phyloP scores from a whole-genome alignment of 92 coral and sea anemone genomes.

The Micromussa lordhowensis region DNA sequence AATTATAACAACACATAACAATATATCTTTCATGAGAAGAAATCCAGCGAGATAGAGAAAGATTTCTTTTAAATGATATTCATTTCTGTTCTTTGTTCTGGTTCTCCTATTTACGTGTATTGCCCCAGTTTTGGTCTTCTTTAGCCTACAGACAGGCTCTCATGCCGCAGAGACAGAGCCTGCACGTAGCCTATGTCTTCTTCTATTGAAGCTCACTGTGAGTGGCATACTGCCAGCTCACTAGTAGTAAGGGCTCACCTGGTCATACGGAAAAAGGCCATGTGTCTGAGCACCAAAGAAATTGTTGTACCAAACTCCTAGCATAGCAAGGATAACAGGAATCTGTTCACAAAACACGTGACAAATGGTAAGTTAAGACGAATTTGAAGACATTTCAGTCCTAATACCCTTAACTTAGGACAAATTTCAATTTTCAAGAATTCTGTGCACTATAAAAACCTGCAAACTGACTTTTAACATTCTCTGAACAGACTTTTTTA shows the following conservation, averaged over 20 bases:
- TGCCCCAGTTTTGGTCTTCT: not conserved
- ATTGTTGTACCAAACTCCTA: constrained; percentile 95
- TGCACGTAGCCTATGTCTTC: too few relatives aligned
- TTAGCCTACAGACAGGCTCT: too few relatives aligned
- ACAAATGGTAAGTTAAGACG: not conserved
- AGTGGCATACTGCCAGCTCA: not conserved
- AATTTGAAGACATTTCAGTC: not conserved
- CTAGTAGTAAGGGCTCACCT: constrained; percentile 56
- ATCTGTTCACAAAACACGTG: constrained; percentile 46
- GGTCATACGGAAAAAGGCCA: constrained; percentile 96
- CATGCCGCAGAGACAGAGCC: too few relatives aligned
- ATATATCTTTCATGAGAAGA: not conserved
- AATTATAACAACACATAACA: too few relatives aligned
- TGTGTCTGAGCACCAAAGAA: constrained; percentile 94
- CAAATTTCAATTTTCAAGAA: too few relatives aligned
- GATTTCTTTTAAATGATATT: not conserved
- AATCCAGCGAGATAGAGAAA: not conserved
- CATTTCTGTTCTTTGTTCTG: not conserved
- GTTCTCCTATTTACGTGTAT: not conserved
- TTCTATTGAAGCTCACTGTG: too few relatives aligned
- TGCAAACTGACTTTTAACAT: too few relatives aligned
- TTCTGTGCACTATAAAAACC: too few relatives aligned
- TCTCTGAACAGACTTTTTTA: too few relatives aligned
- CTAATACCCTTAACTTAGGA: not conserved
- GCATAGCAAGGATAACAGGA: constrained; percentile 89